These are phyloP conservation scores for Caerostris darwini DNA, from an alignment of 1,140 invertebrate species.

Conservation along the genomic window DNA sequence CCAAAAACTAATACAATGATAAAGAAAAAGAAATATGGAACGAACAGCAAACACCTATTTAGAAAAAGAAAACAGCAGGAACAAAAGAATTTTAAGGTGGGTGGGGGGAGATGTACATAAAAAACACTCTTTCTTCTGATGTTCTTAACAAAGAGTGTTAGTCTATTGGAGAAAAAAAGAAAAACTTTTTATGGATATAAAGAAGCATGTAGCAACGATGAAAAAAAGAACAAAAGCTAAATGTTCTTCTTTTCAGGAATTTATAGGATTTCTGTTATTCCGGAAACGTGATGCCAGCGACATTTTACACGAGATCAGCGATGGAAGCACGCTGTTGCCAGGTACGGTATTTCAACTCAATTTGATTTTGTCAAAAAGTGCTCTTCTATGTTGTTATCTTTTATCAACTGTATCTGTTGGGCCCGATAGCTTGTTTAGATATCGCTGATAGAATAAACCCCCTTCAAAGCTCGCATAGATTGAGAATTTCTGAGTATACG, in stretches of 20 bases:
- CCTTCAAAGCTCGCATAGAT: no score
- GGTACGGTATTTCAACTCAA: conserved; percentile 62
- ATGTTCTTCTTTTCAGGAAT: conserved; percentile 43
- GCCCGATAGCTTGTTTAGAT: conserved; percentile 3
- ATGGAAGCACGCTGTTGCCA: not conserved
- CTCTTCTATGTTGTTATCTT: not conserved
- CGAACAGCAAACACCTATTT: not conserved
- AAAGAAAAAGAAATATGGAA: not conserved
- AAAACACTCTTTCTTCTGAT: not conserved
- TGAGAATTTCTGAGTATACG: no score
- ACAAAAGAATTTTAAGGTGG: not conserved
- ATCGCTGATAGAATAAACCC: not conserved
- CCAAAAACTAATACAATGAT: not conserved
- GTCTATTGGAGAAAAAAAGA: not conserved
- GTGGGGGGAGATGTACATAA: not conserved
- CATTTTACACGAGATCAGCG: conserved; percentile 19
- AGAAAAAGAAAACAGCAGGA: not conserved
- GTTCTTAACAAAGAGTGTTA: conserved; percentile 23
- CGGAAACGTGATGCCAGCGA: conserved; percentile 55
- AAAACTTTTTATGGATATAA: not conserved
- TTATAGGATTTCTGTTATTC: conserved; percentile 69
- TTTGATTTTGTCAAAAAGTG: conserved; percentile 39
- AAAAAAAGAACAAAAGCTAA: conserved; percentile 30
- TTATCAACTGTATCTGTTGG: not conserved
- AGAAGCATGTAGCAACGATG: not conserved